phyloP scores from a whole-genome alignment of 2,888 invertebrate genomes.

The Deilephila porcellus region DNA sequence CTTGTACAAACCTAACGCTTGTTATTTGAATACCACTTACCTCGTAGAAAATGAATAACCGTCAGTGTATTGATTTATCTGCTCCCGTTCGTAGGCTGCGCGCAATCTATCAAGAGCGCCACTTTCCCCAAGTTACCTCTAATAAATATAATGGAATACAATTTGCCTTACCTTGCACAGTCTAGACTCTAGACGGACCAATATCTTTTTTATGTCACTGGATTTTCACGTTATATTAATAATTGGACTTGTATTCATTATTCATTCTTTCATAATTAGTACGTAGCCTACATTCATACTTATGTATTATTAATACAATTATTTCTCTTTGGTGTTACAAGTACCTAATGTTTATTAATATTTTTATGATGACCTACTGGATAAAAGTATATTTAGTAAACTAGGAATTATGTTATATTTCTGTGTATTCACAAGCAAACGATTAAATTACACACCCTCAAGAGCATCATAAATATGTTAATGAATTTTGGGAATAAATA shows the following conservation, averaged over 20 bases:
- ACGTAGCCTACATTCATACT: no score
- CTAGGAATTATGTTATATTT: no score
- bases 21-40: background rate
- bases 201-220: background rate
- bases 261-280: no score
- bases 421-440: no score
- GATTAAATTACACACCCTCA: no score
- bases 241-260: background rate
- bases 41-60: background rate
- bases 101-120: conserved; percentile 2
- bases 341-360: no score
- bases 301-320: no score
- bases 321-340: no score
- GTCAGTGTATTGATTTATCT: background rate
- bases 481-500: no score
- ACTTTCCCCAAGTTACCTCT: background rate
- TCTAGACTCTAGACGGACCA: background rate
- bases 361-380: no score
- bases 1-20: background rate
- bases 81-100: background rate
- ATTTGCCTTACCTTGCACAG: background rate
- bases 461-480: no score
- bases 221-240: background rate
- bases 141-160: conserved; percentile 1
- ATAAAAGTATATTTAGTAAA: no score